Evolutionary conservation across 2,113 vertebrate genomes (phyloP).

Genomic region (Rhinichthys klamathensis): DNA sequence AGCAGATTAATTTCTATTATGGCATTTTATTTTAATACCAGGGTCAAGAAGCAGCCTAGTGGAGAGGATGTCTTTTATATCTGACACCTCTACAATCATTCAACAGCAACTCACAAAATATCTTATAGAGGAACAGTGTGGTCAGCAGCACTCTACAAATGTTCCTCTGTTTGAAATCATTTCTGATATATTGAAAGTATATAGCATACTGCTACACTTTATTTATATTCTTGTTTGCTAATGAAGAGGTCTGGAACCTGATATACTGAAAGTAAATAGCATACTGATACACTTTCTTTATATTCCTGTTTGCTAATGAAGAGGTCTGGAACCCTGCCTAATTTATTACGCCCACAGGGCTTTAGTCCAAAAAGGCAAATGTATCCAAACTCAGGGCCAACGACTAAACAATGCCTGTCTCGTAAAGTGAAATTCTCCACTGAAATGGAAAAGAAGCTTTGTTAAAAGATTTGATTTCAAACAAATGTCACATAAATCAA

Average conservation of each 20-base stretch:
- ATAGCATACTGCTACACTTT: background rate
- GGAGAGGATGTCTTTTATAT: background rate
- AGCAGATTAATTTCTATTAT: conserved; percentile 16
- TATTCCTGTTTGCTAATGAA: background rate
- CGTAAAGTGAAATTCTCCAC: conserved; percentile 1
- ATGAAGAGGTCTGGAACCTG: background rate
- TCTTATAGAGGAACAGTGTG: background rate
- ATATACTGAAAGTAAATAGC: background rate
- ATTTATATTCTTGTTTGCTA: background rate
- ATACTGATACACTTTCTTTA: background rate
- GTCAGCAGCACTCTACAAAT: background rate
- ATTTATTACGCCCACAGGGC: conserved; percentile 12
- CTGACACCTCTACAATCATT: conserved; percentile 38
- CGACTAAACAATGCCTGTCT: conserved; percentile 5
- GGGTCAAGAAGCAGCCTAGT: background rate
- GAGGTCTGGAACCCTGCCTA: background rate
- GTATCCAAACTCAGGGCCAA: background rate
- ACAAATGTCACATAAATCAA: background rate
- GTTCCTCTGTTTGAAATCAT: background rate
- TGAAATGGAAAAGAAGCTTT: background rate
- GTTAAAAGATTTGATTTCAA: background rate
- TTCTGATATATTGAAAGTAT: background rate
- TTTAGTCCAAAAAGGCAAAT: conserved; percentile 30
- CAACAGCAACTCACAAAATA: background rate
- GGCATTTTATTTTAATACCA: background rate